Evolutionary conservation across 1,140 invertebrate genomes (phyloP), one percentile per base, ranked within the genome.

Genomic region (Himalopsyche phryganea): DNA sequence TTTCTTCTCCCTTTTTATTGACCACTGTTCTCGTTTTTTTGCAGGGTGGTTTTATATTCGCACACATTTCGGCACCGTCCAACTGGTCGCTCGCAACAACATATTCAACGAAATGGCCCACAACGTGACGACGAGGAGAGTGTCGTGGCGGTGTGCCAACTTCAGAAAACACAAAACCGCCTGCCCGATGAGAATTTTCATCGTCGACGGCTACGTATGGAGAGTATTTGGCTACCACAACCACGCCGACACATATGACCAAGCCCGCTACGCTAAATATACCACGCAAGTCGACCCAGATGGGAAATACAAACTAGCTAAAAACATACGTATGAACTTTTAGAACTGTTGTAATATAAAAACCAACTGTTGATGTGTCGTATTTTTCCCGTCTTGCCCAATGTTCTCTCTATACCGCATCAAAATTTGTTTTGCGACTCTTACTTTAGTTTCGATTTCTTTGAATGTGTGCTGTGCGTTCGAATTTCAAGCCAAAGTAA

Each of bases 1-100:
- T n/a, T n/a, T n/a, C n/a, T n/a, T n/a, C n/a, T n/a, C n/a, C 9
- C 5, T 3, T 40, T 40, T 40, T 40, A 40, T 40, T 13, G 11
- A 40, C 38, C 38, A 15, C 4, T 40, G n/a, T 40, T 40, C 5
- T 6, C 9, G 9, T n/a, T n/a, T 28, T 28, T 5, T 48, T 48
- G 23, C 23, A 56, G 53, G 38, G 6, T 56, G 45, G 45, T 58
- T 58, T 32, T 58, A 58, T 20, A 44, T 58, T 13, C 47, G 23
- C 7, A 47, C 40, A 6, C 40, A 45, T 10, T 20, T 36, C 13
- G 41, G 41, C 38, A 45, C 33, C 1, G 11, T 51, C 14, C 56
- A 58, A 11, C 41, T 58, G 15, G 56, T 58, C 4, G 56, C 56
- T 2, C 10, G 45, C 7, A 51, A 51, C 35, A 36, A 51, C 41